A percentile compares a stretch with the other conserved stretches of the same genome.
Conservation (phyloP, 1,140 invertebrate genomes). For the Cotesia chilonis region DNA sequence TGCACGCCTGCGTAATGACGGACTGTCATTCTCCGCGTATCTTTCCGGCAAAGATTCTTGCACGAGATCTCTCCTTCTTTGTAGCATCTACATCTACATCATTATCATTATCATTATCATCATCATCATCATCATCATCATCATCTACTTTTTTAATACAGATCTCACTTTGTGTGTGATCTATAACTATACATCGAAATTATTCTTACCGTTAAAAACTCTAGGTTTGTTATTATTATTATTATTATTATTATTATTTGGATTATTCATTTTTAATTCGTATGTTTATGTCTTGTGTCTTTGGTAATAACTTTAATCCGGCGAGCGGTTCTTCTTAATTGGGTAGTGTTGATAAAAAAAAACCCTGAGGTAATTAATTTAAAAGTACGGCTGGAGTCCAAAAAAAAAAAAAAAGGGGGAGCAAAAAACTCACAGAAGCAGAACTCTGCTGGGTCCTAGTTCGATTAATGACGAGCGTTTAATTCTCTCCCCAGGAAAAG, state of each 20-base stretch:
- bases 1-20: conserved; percentile 44
- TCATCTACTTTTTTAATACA: background rate
- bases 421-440: background rate
- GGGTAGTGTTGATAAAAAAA: background rate
- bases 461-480: conserved; percentile 31
- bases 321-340: conserved; percentile 9
- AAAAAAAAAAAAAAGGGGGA: background rate
- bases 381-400: background rate
- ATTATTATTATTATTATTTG: conserved; percentile 8
- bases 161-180: background rate
- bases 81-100: background rate
- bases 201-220: conserved; percentile 41
- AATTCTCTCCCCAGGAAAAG: conserved; percentile 34
- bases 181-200: conserved; percentile 30
- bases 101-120: background rate
- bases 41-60: conserved; percentile 46
- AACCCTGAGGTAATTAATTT: background rate
- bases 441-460: background rate
- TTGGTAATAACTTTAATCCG: conserved; percentile 8
- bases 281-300: background rate
- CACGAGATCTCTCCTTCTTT: conserved; percentile 36
- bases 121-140: background rate
- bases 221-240: conserved; percentile 1
- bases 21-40: conserved; percentile 53
- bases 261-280: background rate